These are phyloP conservation scores for Hypocryptadius cinnamomeus DNA, from an alignment of 2,113 vertebrate genomes.

Conservation along the genomic window DNA sequence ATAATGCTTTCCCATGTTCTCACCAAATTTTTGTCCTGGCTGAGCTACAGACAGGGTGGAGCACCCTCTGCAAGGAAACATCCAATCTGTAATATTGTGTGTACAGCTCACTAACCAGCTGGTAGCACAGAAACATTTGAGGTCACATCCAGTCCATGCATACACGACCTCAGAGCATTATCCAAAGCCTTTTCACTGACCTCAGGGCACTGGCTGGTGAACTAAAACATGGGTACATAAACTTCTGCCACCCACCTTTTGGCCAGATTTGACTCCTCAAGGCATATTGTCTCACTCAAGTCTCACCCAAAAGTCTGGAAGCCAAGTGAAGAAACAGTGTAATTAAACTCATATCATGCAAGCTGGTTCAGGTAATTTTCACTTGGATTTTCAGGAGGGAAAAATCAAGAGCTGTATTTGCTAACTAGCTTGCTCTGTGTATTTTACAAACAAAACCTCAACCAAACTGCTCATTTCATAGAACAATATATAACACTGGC, in stretches of 20 bases:
- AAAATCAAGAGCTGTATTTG: background rate
- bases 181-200: background rate
- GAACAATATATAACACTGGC: background rate
- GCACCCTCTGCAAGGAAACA: background rate
- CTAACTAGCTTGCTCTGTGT: background rate
- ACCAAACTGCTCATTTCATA: background rate
- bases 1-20: background rate
- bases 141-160: background rate
- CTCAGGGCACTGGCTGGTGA: background rate
- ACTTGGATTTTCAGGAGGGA: background rate
- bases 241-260: background rate
- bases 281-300: background rate
- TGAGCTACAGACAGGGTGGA: background rate
- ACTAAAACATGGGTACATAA: background rate
- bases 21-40: background rate
- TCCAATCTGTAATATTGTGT: background rate
- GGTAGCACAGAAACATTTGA: background rate
- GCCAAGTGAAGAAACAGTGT: background rate
- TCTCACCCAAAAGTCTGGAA: background rate
- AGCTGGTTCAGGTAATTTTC: background rate
- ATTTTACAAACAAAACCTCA: background rate
- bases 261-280: background rate
- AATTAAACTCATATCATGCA: background rate
- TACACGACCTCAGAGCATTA: background rate
- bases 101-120: background rate